Evolutionary conservation across 2,888 invertebrate species (phyloP).

Genomic region (Cantharis nigra): DNA sequence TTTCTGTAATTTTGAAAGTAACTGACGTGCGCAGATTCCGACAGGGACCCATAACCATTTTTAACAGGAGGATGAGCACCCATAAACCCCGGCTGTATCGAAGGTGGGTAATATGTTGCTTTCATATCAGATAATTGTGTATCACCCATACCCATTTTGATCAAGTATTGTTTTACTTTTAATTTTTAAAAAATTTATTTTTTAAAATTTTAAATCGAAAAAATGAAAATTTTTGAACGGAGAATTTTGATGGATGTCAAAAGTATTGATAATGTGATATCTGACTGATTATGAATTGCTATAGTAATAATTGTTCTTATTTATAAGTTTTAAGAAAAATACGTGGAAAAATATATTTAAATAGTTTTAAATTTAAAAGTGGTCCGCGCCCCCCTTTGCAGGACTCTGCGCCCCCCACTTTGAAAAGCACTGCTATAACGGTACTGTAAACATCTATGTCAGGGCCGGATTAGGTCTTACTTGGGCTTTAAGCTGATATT

Average conservation of each 20-base stretch:
- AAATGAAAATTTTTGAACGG: conserved; percentile 4
- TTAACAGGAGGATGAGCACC: conserved; percentile 51
- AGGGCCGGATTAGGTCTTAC: no score
- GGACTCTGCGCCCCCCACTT: no score
- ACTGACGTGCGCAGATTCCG: conserved; percentile 42
- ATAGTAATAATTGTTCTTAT: not conserved
- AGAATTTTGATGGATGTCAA: conserved; percentile 22
- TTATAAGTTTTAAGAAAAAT: no score
- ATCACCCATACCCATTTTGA: conserved; percentile 39
- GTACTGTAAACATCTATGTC: no score
- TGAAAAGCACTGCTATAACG: no score
- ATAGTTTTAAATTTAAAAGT: no score
- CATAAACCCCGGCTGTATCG: conserved; percentile 50
- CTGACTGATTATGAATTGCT: not conserved
- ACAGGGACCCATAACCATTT: conserved; percentile 42
- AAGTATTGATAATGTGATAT: not conserved
- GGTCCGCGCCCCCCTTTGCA: no score
- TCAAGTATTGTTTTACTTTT: conserved; percentile 9
- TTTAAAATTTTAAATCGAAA: conserved; percentile 4
- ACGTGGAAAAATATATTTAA: no score
- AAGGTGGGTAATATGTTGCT: conserved; percentile 51
- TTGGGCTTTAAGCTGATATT: no score
- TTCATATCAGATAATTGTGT: conserved; percentile 45
- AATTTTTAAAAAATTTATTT: conserved; percentile 9
- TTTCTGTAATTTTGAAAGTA: conserved; percentile 56